Conservation (phyloP, 2,888 invertebrate genomes). For the Phania funesta region DNA sequence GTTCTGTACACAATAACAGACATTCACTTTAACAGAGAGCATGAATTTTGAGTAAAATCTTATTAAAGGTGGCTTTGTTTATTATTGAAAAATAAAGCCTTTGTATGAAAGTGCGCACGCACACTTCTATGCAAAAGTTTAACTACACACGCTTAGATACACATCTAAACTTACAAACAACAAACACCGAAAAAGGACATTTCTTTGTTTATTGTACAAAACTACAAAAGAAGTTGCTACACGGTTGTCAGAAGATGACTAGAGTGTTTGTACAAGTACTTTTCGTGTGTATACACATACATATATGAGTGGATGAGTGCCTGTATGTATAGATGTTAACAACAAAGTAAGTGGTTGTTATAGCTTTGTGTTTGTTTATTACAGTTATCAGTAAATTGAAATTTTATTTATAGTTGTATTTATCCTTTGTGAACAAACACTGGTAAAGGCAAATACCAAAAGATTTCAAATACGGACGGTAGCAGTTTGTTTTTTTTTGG, state of each 20-base stretch:
- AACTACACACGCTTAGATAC: not conserved
- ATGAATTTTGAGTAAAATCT: not conserved
- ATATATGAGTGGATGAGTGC: not conserved
- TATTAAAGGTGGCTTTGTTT: not conserved
- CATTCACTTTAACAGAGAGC: too few relatives aligned
- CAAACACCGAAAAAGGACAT: not conserved
- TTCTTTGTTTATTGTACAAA: not conserved
- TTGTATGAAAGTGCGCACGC: not conserved
- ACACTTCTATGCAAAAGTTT: not conserved
- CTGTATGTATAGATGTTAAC: not conserved
- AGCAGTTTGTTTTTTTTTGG: too few relatives aligned
- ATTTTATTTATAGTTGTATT: not conserved
- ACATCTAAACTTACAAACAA: not conserved
- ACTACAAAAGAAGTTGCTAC: not conserved
- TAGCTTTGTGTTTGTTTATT: not conserved
- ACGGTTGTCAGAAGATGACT: not conserved
- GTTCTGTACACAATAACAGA: not conserved
- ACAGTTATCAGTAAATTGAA: conserved; percentile 29
- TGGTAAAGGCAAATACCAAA: not conserved
- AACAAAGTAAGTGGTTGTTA: conserved; percentile 22
- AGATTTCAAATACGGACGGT: not conserved
- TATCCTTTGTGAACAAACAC: not conserved
- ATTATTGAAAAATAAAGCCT: not conserved
- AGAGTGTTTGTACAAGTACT: not conserved
- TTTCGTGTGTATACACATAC: too few relatives aligned